phyloP scores from a whole-genome alignment of 2,888 invertebrate species.

The Rhagonycha lutea region DNA sequence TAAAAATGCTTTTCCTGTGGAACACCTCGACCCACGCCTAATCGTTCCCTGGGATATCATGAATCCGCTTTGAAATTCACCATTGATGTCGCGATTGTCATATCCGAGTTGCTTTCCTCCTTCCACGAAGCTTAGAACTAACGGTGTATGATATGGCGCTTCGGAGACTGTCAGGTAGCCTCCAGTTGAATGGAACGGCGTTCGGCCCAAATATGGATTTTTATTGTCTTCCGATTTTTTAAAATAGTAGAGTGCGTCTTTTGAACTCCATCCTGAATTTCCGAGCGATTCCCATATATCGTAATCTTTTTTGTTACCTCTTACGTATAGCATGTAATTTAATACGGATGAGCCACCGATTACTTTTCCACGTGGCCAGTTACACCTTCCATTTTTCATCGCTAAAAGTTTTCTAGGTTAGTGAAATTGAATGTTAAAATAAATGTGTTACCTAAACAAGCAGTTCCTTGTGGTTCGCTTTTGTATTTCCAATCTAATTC shows the following conservation, averaged over 20 bases:
- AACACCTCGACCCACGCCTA: constrained; percentile 81
- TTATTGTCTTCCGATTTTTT: constrained; percentile 91
- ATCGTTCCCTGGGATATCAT: constrained; percentile 85
- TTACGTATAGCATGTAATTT: constrained; percentile 89
- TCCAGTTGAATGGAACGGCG: constrained; percentile 79
- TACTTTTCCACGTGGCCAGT: constrained; percentile 92
- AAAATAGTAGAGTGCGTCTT: constrained; percentile 80
- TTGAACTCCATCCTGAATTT: constrained; percentile 86
- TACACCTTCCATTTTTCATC: constrained; percentile 82
- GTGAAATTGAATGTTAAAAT: background rate
- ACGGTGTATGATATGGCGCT: constrained; percentile 84
- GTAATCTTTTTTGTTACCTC: constrained; percentile 89
- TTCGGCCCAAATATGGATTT: constrained; percentile 80
- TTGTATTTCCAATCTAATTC: constrained; percentile 93
- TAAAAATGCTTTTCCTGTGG: constrained; percentile 86
- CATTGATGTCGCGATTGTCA: constrained; percentile 84
- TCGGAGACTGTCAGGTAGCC: constrained; percentile 85
- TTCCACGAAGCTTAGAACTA: constrained; percentile 80
- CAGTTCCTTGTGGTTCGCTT: constrained; percentile 82
- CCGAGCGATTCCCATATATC: constrained; percentile 87
- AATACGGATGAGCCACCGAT: constrained; percentile 88
- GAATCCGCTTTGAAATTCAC: constrained; percentile 83
- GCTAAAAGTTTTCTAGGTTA: constrained; percentile 56
- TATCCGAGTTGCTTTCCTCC: constrained; percentile 74
- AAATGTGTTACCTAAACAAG: constrained; percentile 71